Base-by-base conservation (phyloP, 92 coral and sea anemone genomes). In the Pocillopora meandrina region DNA sequence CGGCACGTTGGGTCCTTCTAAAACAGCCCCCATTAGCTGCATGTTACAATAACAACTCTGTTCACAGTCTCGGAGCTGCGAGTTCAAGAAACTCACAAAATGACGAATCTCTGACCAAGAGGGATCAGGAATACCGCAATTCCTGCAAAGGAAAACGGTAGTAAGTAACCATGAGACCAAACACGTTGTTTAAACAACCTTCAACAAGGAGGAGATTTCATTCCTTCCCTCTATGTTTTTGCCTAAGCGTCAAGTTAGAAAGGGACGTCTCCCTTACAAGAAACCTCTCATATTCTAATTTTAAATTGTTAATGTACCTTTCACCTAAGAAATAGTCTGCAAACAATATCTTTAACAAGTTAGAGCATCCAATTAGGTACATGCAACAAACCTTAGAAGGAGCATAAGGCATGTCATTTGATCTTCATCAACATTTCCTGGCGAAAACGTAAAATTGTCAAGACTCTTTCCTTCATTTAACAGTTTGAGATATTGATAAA, bases 81-180 rank as follows among this genome's bases (percentile, higher is more conserved):
- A 86, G 93, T 91, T 95, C 35, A 95, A 82, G 61, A 95, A 95
- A 77, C 92, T 92, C 15, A 95, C 93, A 68, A 95, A 95, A 74
- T 95, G 98, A 74, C 83, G 83, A 12, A 95, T 78, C 65, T 95
- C 98, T 11, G 95, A 90, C 98, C 98, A 95, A 0, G 98, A 93
- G 2, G 98, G 98, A 78, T 93, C 93, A 6, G 74, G 93, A 20
- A 95, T 85, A 35, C 98, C 98, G 86, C 98, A 95, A 42, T 91
- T 79, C 20, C 98, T 95, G 85, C 12, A 42, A 42, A 3, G 52
- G 52, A 42, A 26, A 42, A 42, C 52, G 0, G 52, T 42, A 42
- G 5, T 7, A 42, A 42, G 52, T 42, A 42, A 3, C 4, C 52
- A 42, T 42, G 52, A 42, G 4, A 7, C 52, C 52, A 42, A 42